phyloP scores from a whole-genome alignment of 64 coral and sea anemone species.

The Exaiptasia diaphana region DNA sequence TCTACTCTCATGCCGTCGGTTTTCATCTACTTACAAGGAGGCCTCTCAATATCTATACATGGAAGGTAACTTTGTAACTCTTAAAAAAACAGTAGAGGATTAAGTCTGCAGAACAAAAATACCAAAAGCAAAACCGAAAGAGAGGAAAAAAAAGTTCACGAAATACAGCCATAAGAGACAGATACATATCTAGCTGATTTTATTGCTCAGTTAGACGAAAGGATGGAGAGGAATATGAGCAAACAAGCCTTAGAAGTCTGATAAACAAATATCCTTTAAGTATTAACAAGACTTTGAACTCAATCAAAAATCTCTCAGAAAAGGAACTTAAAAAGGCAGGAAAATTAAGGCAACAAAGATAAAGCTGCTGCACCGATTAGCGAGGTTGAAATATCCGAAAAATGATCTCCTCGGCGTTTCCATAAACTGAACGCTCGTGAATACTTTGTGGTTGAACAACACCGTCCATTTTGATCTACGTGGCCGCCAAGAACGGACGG shows the following conservation, averaged over 20 bases:
- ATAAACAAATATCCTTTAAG: neutral
- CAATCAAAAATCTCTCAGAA: neutral
- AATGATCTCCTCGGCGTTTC: neutral
- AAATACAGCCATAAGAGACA: conserved; percentile 20
- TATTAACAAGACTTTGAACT: conserved; percentile 28
- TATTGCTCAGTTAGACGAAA: conserved; percentile 37
- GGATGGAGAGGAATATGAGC: conserved; percentile 58
- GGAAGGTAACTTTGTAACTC: too few species aligned
- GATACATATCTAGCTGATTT: conserved; percentile 31
- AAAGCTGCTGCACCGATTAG: neutral
- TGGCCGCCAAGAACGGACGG: too few species aligned
- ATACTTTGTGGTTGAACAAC: neutral
- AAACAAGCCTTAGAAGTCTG: conserved; percentile 5
- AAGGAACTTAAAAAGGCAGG: conserved; percentile 8
- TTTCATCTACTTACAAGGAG: too few species aligned
- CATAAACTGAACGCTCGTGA: neutral
- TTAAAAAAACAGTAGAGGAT: too few species aligned
- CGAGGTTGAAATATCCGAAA: neutral
- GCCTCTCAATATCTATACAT: too few species aligned
- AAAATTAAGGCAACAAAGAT: neutral
- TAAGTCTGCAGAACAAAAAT: too few species aligned
- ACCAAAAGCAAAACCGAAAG: too few species aligned
- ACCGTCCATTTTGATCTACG: neutral
- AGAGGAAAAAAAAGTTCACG: too few species aligned
- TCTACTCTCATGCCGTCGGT: too few species aligned